A percentile compares a stretch with the other conserved stretches of the same genome.
These are phyloP conservation scores for Xenopus petersii DNA, from an alignment of 2,797 vertebrate genomes.

Conservation along the genomic window DNA sequence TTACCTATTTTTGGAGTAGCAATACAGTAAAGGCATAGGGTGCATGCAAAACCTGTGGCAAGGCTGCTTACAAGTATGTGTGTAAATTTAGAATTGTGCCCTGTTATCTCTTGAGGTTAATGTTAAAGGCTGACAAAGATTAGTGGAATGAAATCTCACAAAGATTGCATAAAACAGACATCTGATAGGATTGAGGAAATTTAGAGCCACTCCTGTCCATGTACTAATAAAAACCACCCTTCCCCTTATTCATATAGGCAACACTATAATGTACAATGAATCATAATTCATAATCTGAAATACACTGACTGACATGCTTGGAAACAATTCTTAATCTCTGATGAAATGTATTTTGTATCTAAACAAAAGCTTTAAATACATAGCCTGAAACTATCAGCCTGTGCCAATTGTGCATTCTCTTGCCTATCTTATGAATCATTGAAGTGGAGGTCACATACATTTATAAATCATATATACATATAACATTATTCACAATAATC, in stretches of 20 bases:
- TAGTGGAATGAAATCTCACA: neutral
- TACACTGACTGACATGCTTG: neutral
- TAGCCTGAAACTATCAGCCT: no score
- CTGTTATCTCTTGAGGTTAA: neutral
- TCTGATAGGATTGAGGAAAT: neutral
- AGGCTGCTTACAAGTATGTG: no score
- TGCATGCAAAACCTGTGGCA: neutral
- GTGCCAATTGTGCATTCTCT: no score
- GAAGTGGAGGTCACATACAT: no score
- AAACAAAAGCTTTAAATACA: no score
- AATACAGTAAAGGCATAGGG: no score
- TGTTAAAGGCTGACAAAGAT: neutral
- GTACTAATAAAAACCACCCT: neutral
- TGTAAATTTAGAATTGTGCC: neutral
- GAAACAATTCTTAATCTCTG: no score
- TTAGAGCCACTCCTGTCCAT: neutral
- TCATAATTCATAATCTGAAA: neutral
- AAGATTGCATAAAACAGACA: neutral
- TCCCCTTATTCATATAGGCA: neutral
- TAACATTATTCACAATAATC: no score
- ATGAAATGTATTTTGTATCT: no score
- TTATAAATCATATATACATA: no score
- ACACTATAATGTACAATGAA: neutral
- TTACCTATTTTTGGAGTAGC: neutral
- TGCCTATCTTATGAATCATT: no score